Evolutionary conservation across 2,888 invertebrate species (phyloP).

Genomic region (Caenorhabditis parvicauda): DNA sequence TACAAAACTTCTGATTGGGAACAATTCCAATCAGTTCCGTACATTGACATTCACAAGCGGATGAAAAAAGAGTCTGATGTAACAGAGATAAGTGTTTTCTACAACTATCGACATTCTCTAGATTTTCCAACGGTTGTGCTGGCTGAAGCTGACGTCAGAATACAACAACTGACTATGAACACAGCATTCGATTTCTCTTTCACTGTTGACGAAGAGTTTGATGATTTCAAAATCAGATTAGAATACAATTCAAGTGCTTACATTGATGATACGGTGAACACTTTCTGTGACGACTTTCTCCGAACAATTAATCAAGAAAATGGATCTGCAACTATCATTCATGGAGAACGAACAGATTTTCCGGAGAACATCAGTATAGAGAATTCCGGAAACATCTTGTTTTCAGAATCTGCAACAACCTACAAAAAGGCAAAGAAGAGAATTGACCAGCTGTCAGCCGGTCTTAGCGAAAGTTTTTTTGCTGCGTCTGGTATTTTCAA

Average conservation of each 20-base stretch:
- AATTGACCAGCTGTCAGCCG: no score
- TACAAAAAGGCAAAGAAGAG: no score
- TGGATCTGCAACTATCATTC: neutral
- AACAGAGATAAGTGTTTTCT: no score
- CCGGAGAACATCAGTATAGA: neutral
- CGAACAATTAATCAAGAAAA: slow-evolving; percentile 3
- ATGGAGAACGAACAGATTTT: neutral
- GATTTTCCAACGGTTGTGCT: slow-evolving; percentile 51
- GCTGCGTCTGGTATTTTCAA: no score
- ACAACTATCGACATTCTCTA: slow-evolving; percentile 46
- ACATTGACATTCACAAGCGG: no score
- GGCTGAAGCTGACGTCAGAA: slow-evolving; percentile 14
- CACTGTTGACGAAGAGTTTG: slow-evolving; percentile 50
- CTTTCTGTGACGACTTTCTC: slow-evolving; percentile 24
- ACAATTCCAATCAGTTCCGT: no score
- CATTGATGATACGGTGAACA: slow-evolving; percentile 21
- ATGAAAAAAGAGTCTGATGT: no score
- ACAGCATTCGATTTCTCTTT: slow-evolving; percentile 50
- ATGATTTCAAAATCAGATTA: slow-evolving; percentile 31
- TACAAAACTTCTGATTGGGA: no score
- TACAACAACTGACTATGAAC: slow-evolving; percentile 49
- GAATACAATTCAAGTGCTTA: slow-evolving; percentile 43
- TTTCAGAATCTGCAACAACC: no score
- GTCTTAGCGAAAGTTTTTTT: no score
- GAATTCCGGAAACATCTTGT: neutral